Conservation (phyloP, 2,888 invertebrate species). For the Erpobdella octoculata region DNA sequence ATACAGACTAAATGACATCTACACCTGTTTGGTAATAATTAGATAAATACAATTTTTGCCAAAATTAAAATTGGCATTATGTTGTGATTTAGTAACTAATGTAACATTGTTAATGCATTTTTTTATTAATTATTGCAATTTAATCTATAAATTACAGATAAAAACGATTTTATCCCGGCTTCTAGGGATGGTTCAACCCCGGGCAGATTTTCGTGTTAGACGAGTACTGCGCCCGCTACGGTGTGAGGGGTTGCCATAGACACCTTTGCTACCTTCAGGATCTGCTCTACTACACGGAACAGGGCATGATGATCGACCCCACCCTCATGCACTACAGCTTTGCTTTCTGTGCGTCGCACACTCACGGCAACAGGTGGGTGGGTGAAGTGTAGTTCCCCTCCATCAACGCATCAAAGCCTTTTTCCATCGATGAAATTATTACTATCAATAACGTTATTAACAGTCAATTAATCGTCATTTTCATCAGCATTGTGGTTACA, state of each 20-base stretch:
- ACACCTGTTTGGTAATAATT: slow-evolving; percentile 72
- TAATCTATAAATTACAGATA: too few relatives aligned
- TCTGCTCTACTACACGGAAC: slow-evolving; percentile 85
- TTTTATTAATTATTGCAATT: not conserved
- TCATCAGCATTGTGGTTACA: not conserved
- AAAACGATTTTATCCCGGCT: not conserved
- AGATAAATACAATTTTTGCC: not conserved
- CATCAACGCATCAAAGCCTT: too few relatives aligned
- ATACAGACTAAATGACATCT: slow-evolving; percentile 90
- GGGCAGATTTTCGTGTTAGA: slow-evolving; percentile 97
- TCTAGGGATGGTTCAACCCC: slow-evolving; percentile 96
- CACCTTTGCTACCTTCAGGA: slow-evolving; percentile 92
- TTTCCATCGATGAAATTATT: too few relatives aligned
- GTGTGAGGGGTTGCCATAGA: slow-evolving; percentile 89
- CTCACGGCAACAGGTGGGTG: slow-evolving; percentile 88
- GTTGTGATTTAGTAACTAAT: too few relatives aligned
- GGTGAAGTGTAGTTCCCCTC: not conserved
- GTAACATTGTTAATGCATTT: not conserved
- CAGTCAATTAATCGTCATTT: not conserved
- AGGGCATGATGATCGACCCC: slow-evolving; percentile 86
- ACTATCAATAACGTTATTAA: too few relatives aligned
- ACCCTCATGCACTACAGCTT: slow-evolving; percentile 97
- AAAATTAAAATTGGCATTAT: too few relatives aligned
- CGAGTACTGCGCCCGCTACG: slow-evolving; percentile 82
- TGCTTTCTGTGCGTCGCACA: slow-evolving; percentile 98